Evolutionary conservation across 2,888 invertebrate genomes (phyloP).

Genomic region (Aquatica leii): DNA sequence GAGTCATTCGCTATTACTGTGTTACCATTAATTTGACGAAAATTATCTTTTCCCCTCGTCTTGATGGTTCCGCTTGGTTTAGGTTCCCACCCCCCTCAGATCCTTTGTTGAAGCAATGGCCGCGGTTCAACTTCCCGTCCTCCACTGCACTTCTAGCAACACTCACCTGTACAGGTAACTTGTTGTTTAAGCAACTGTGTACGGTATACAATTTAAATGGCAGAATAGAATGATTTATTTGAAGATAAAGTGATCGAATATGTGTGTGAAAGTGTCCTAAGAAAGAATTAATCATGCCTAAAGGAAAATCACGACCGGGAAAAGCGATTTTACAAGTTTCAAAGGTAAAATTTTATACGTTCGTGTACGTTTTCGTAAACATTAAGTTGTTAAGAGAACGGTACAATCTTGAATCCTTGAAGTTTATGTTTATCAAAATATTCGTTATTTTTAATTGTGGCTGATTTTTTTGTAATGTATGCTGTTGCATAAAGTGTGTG

Average conservation of each 20-base stretch:
- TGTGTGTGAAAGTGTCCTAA: slow-evolving; percentile 60
- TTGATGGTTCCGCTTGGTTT: slow-evolving; percentile 41
- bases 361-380: slow-evolving; percentile 11
- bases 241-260: slow-evolving; percentile 44
- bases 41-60: slow-evolving; percentile 15
- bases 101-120: slow-evolving; percentile 45
- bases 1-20: slow-evolving; percentile 38
- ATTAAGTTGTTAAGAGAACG: slow-evolving; percentile 14
- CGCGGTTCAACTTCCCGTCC: slow-evolving; percentile 59
- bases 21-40: slow-evolving; percentile 24
- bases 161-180: slow-evolving; percentile 44
- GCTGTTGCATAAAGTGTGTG: too few relatives aligned
- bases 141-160: slow-evolving; percentile 49
- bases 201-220: slow-evolving; percentile 40
- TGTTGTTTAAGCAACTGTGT: slow-evolving; percentile 36
- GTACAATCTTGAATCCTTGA: slow-evolving; percentile 6
- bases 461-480: too few relatives aligned
- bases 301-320: slow-evolving; percentile 66
- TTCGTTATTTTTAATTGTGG: too few relatives aligned
- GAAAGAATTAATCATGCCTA: slow-evolving; percentile 63
- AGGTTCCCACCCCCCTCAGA: slow-evolving; percentile 39
- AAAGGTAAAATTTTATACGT: slow-evolving; percentile 65
- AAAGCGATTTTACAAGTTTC: slow-evolving; percentile 78
- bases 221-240: slow-evolving; percentile 54
- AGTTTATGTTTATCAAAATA: neutral